Percentiles rank a stretch among this genome's conserved stretches.
Evolutionary conservation across 2,888 invertebrate genomes (phyloP).

Genomic region (Agrotis clavis): DNA sequence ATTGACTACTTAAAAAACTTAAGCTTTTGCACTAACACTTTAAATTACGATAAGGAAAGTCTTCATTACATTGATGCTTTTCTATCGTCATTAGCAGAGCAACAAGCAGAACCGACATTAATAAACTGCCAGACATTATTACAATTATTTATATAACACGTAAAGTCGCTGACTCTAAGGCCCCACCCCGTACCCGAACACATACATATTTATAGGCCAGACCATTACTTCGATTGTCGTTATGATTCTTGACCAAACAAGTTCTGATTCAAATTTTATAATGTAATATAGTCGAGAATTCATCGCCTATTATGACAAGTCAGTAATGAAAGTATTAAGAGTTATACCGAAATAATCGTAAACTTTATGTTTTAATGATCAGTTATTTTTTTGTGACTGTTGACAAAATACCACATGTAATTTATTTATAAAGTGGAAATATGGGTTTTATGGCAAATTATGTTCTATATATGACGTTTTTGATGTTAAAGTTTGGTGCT

Average conservation of each 20-base stretch:
- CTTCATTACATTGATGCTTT: conserved; percentile 8
- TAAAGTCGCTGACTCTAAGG: conserved; percentile 55
- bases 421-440: conserved; percentile 64
- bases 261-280: conserved; percentile 75
- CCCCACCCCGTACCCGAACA: conserved; percentile 56
- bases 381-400: conserved; percentile 68
- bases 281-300: conserved; percentile 73
- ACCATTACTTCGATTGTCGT: conserved; percentile 65
- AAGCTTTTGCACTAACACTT: neutral
- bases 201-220: conserved; percentile 67
- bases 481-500: conserved; percentile 58
- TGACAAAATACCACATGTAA: conserved; percentile 73
- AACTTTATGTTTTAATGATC: conserved; percentile 73
- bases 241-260: conserved; percentile 71
- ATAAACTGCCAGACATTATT: conserved; percentile 10
- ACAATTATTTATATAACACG: conserved; percentile 27
- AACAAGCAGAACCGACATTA: conserved; percentile 17
- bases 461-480: conserved; percentile 64
- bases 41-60: conserved; percentile 6
- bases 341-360: conserved; percentile 71
- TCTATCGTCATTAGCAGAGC: conserved; percentile 14
- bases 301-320: conserved; percentile 75
- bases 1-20: conserved; percentile 3
- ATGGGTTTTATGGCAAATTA: conserved; percentile 72
- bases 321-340: conserved; percentile 73